Percentiles rank a stretch among this genome's conserved stretches.
Conservation (phyloP, 2,113 vertebrate genomes). For the Pantherophis guttatus region DNA sequence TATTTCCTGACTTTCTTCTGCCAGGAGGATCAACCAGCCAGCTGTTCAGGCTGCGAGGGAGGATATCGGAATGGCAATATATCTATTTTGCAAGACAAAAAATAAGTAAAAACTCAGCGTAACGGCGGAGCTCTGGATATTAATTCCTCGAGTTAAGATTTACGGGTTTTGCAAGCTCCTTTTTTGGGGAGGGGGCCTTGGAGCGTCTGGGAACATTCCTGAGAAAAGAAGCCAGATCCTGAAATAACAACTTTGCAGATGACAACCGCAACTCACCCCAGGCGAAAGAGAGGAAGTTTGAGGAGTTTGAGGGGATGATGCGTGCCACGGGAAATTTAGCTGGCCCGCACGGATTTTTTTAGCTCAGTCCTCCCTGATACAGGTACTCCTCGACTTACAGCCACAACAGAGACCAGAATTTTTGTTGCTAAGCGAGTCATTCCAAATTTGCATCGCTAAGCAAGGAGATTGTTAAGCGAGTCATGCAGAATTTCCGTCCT, state of each 20-base stretch:
- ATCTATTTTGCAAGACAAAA: neutral
- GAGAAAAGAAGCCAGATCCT: neutral
- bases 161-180: neutral
- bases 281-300: neutral
- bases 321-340: neutral
- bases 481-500: accelerated
- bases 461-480: no score
- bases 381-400: neutral
- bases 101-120: neutral
- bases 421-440: neutral
- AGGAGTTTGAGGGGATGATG: neutral
- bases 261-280: neutral
- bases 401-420: neutral
- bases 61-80: neutral
- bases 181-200: neutral
- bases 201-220: neutral
- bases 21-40: neutral
- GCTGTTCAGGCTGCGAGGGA: neutral
- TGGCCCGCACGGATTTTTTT: neutral
- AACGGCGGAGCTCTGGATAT: neutral
- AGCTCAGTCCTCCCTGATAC: neutral
- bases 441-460: no score
- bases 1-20: neutral
- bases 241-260: neutral
- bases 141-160: neutral